Conservation (phyloP, 2,113 vertebrate genomes). For the Tenrec ecaudatus region DNA sequence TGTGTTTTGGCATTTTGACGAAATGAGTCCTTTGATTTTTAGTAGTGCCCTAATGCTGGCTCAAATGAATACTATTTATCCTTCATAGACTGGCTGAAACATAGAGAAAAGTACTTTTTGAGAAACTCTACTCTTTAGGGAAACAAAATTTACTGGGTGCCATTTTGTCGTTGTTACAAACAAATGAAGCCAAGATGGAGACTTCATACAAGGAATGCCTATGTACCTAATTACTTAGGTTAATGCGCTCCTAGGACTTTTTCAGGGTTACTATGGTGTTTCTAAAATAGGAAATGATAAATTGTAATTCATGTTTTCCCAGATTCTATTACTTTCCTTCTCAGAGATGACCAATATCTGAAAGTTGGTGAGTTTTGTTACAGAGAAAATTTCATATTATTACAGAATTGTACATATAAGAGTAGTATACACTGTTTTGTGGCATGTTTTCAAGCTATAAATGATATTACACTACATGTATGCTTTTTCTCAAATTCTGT, state of each 20-base stretch:
- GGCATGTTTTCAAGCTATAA: conserved; percentile 29
- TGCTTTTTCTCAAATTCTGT: conserved; percentile 26
- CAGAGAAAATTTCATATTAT: conserved; percentile 36
- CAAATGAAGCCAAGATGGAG: not conserved
- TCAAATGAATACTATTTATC: conserved; percentile 45
- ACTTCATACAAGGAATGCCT: not conserved
- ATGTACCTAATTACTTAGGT: not conserved
- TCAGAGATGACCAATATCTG: conserved; percentile 14
- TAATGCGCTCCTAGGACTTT: conserved; percentile 54
- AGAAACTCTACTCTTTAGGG: not conserved
- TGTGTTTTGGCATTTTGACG: conserved; percentile 44
- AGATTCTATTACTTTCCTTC: conserved; percentile 22
- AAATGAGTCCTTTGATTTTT: conserved; percentile 67
- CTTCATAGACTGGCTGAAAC: conserved; percentile 30
- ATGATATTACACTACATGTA: not conserved
- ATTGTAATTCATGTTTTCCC: not conserved
- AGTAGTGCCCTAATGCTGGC: conserved; percentile 24
- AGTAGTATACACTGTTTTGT: not conserved
- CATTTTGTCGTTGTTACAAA: conserved; percentile 32
- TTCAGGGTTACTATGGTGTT: not conserved
- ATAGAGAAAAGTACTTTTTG: conserved; percentile 46
- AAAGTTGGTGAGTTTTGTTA: conserved; percentile 21
- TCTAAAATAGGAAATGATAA: conserved; percentile 12
- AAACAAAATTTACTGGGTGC: conserved; percentile 51
- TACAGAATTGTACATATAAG: conserved; percentile 4